Conservation (phyloP, 2,888 invertebrate species). For the Byasa hedistus region DNA sequence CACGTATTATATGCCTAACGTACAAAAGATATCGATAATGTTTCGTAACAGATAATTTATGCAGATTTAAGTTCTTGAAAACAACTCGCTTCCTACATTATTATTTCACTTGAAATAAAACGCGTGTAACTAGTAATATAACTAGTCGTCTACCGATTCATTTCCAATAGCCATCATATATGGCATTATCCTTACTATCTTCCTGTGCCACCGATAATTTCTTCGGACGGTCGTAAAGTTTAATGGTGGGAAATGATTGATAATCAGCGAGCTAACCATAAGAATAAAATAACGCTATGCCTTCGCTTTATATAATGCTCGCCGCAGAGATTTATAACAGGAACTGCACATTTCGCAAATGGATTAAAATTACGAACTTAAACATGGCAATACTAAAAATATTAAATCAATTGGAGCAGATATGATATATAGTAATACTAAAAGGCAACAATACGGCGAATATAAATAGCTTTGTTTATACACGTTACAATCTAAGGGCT, state of each 20-base stretch:
- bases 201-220: conserved; percentile 16
- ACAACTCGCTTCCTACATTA: not conserved
- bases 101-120: not conserved
- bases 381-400: conserved; percentile 3
- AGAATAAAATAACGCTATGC: conserved; percentile 4
- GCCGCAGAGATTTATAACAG: not conserved
- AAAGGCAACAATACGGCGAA: not conserved
- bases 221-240: conserved; percentile 23
- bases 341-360: not conserved
- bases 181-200: conserved; percentile 8
- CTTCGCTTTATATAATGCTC: conserved; percentile 7
- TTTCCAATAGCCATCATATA: conserved; percentile 17
- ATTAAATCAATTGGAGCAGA: not conserved
- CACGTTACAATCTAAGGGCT: conserved; percentile 16
- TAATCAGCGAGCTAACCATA: conserved; percentile 22
- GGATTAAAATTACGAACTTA: conserved; percentile 12
- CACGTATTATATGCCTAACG: conserved; percentile 19
- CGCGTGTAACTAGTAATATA: not conserved
- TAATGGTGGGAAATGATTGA: conserved; percentile 26
- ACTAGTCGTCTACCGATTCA: not conserved
- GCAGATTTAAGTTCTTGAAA: conserved; percentile 2
- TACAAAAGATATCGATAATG: conserved; percentile 28
- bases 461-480: conserved; percentile 21
- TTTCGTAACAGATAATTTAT: conserved; percentile 13
- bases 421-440: conserved; percentile 2